Base-by-base conservation (phyloP, 2,113 vertebrate genomes). In the Neolamprologus falcicula region DNA sequence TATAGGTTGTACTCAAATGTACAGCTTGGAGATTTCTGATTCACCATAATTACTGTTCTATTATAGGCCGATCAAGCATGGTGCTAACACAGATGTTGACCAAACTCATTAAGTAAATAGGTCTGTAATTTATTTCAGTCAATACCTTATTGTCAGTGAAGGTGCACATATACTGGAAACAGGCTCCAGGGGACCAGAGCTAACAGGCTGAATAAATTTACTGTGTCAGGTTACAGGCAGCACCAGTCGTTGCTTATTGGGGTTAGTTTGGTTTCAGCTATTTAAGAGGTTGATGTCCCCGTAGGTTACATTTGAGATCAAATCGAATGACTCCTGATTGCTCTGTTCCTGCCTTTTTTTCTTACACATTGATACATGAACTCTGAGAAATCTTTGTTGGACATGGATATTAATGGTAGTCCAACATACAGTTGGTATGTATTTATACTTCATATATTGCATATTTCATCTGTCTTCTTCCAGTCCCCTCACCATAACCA, bases 91-190 rank as follows among this genome's bases (percentile, higher is more conserved):
- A 91, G 88, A 94, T 91, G 88, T 93, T 92, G 89, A 92, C 89
- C 86, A 40, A 91, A 83, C 91, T 92, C 91, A 92, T 95, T 94
- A 93, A 85, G 86, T 90, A 89, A 93, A 94, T 94, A 89, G 89
- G 87, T 52, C 86, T 88, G 31, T 90, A 89, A 94, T 94, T 94
- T 92, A 94, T 93, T 93, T 92, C 33, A 83, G 90, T 93, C 90
- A 68, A 93, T 94, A 93, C 55, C 52, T 86, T 85, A 54, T 82
- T 86, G 83, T 87, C 78, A 26, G 86, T 31, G 28, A 81, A 81
- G 84, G 26, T 91, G 88, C 79, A 73, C 89, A 82, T 82, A 86
- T 85, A 89, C 78, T 57, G 31, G 59, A 88, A 86, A 84, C 79
- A 80, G 84, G 82, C 88, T 88, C 82, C 82, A 66, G 24, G 80